Evolutionary conservation across 2,797 vertebrate species (phyloP).

Genomic region (Notolepis coatsorum): DNA sequence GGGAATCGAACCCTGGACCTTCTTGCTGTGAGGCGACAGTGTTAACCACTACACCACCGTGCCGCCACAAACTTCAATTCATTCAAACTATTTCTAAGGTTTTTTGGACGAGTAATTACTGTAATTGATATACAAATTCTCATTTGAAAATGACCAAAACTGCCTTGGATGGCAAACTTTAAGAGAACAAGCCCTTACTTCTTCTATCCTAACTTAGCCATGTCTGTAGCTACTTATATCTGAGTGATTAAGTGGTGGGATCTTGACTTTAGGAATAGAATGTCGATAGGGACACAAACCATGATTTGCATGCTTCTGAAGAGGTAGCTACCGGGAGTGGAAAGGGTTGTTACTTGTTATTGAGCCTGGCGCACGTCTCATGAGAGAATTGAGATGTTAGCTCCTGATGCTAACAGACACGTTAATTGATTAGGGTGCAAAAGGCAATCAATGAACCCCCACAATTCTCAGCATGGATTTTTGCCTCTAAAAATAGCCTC

Average conservation of each 20-base stretch:
- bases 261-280: conserved; percentile 71
- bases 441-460: too few species aligned
- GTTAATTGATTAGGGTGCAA: conserved; percentile 70
- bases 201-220: conserved; percentile 21
- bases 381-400: conserved; percentile 57
- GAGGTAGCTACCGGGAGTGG: conserved; percentile 39
- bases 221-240: conserved; percentile 39
- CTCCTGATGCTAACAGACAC: conserved; percentile 59
- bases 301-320: conserved; percentile 56
- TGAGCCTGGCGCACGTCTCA: conserved; percentile 58
- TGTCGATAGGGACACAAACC: conserved; percentile 62
- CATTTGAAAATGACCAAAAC: conserved; percentile 11
- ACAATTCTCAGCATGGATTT: conserved; percentile 41
- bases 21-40: too few species aligned
- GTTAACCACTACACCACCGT: too few species aligned
- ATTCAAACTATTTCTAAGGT: too few species aligned
- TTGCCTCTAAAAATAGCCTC: conserved; percentile 30
- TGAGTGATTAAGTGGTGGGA: conserved; percentile 66
- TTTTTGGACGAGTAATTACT: too few species aligned
- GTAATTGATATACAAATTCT: too few species aligned
- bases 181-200: conserved; percentile 44
- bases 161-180: conserved; percentile 30
- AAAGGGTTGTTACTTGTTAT: conserved; percentile 52
- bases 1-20: too few species aligned
- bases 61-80: too few species aligned